These are phyloP conservation scores for Ceraclea dissimilis DNA, from an alignment of 2,888 invertebrate species.

Conservation along the genomic window DNA sequence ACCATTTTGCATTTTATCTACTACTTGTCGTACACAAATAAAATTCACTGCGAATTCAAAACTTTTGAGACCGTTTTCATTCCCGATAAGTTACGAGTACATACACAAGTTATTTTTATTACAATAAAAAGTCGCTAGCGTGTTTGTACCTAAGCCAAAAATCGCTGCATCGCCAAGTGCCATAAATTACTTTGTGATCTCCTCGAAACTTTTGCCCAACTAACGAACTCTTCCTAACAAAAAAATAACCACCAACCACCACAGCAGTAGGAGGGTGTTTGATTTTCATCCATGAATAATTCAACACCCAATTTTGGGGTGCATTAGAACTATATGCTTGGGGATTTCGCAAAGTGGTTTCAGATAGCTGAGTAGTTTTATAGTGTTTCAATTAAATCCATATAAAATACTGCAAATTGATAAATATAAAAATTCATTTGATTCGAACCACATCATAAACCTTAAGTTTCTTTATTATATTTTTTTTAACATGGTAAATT, in stretches of 20 bases:
- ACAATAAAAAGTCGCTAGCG: too few species aligned
- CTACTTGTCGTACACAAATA: too few species aligned
- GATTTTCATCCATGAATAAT: conserved; percentile 13
- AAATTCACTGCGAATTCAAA: too few species aligned
- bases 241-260: neutral
- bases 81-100: too few species aligned
- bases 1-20: too few species aligned
- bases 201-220: neutral
- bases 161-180: neutral
- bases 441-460: neutral
- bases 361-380: conserved; percentile 8
- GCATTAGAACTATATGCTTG: conserved; percentile 2
- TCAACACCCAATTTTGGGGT: conserved; percentile 16
- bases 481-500: too few species aligned
- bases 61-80: too few species aligned
- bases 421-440: neutral
- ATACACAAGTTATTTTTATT: too few species aligned
- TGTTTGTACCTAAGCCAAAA: too few species aligned
- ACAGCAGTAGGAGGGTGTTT: neutral
- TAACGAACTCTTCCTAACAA: conserved; percentile 2
- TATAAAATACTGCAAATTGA: conserved; percentile 12
- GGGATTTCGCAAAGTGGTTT: conserved; percentile 14
- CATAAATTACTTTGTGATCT: conserved; percentile 1
- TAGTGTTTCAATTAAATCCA: conserved; percentile 16
- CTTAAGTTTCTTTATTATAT: neutral